Evolutionary conservation across 2,888 invertebrate species (phyloP).

Genomic region (Phyllotreta striolata): DNA sequence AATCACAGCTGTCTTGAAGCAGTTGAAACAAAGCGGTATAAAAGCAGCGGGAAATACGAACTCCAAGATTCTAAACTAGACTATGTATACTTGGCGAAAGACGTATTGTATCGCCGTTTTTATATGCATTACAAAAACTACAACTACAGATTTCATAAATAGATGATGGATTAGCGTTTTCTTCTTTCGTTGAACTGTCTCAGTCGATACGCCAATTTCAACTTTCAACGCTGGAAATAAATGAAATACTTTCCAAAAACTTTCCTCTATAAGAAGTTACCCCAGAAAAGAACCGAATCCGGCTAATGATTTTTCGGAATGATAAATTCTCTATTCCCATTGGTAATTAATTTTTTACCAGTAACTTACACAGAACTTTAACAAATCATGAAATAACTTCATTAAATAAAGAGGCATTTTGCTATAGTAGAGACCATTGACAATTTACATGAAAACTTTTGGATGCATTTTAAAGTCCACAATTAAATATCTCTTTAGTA

Average conservation of each 20-base stretch:
- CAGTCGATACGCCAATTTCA: constrained; percentile 32
- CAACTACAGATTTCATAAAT: constrained; percentile 56
- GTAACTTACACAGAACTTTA: neutral
- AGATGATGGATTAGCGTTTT: constrained; percentile 55
- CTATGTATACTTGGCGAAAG: constrained; percentile 55
- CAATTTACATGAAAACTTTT: no score
- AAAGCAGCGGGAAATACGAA: constrained; percentile 61
- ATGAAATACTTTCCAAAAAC: constrained; percentile 22
- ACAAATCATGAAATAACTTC: no score
- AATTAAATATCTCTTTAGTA: no score
- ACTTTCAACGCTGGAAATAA: constrained; percentile 24
- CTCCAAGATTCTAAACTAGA: constrained; percentile 58
- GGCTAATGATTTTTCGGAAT: constrained; percentile 12
- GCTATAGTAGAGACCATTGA: no score
- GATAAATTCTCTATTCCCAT: neutral
- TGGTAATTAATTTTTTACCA: constrained; percentile 6
- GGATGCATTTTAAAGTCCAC: no score
- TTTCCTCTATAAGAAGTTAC: constrained; percentile 22
- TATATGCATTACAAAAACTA: constrained; percentile 56
- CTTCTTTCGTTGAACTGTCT: constrained; percentile 28
- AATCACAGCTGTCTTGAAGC: constrained; percentile 59
- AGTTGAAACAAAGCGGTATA: constrained; percentile 60
- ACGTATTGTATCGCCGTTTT: constrained; percentile 55
- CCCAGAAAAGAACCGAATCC: constrained; percentile 14
- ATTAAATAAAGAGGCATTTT: no score